These are phyloP conservation scores for Nowickia ferox DNA, from an alignment of 2,888 invertebrate genomes.

Conservation along the genomic window DNA sequence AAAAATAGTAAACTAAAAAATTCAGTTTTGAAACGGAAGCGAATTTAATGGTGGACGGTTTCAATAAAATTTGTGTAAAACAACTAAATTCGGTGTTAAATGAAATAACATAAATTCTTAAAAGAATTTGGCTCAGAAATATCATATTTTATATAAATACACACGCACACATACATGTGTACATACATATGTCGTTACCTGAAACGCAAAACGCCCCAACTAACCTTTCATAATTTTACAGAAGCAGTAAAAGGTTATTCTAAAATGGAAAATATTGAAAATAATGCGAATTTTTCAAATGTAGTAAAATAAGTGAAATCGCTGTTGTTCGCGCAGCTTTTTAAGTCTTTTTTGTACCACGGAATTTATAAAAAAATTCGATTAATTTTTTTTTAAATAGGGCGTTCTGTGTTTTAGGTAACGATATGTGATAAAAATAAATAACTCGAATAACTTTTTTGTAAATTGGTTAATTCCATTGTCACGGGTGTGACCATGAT, in stretches of 20 bases:
- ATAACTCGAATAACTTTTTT: no score
- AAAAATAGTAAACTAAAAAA: conserved; percentile 1
- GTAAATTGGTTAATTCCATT: no score
- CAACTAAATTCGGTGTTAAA: background rate
- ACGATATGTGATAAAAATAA: background rate
- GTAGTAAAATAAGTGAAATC: no score
- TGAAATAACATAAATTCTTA: background rate
- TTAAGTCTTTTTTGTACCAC: no score
- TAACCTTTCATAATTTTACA: background rate
- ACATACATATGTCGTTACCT: background rate
- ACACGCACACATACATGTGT: background rate
- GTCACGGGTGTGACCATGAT: no score
- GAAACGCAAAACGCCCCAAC: background rate
- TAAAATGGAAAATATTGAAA: no score
- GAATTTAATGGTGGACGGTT: conserved; percentile 57
- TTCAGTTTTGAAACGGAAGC: conserved; percentile 57
- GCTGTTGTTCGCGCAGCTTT: no score
- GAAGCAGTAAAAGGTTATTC: no score
- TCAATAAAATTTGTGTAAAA: conserved; percentile 25
- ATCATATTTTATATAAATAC: background rate
- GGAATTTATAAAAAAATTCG: no score
- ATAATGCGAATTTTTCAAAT: no score
- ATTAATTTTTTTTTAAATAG: no score
- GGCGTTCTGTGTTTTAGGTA: no score
- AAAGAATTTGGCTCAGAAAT: background rate